Conservation (phyloP, 92 coral and sea anemone genomes). For the Parazoanthus darwini region DNA sequence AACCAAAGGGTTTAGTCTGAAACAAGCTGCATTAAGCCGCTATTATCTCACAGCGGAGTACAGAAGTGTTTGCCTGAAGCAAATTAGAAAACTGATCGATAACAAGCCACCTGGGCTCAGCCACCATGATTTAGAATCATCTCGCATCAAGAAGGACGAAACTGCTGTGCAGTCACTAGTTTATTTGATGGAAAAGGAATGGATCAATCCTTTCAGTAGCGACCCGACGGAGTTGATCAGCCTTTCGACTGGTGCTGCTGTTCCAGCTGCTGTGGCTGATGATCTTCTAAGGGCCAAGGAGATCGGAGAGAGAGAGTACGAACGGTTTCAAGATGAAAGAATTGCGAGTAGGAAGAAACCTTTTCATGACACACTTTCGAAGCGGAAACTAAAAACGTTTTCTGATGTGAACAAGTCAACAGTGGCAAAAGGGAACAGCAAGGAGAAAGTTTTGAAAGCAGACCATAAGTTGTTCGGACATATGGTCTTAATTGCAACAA, state of each 20-base stretch:
- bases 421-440: slow-evolving; percentile 51
- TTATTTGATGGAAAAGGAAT: slow-evolving; percentile 50
- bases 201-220: slow-evolving; percentile 54
- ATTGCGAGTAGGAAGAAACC: slow-evolving; percentile 45
- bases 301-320: slow-evolving; percentile 48
- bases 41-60: slow-evolving; percentile 47
- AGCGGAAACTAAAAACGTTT: slow-evolving; percentile 13
- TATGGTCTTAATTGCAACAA: slow-evolving; percentile 60
- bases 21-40: slow-evolving; percentile 41
- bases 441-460: slow-evolving; percentile 61
- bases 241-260: slow-evolving; percentile 54
- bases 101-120: slow-evolving; percentile 36
- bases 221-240: slow-evolving; percentile 39
- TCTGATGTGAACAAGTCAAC: too few relatives aligned
- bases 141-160: slow-evolving; percentile 52
- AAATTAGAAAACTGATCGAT: slow-evolving; percentile 48
- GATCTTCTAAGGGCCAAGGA: slow-evolving; percentile 41
- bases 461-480: slow-evolving; percentile 65
- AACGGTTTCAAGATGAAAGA: slow-evolving; percentile 37
- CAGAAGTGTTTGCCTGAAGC: slow-evolving; percentile 50
- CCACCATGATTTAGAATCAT: slow-evolving; percentile 48
- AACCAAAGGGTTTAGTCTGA: slow-evolving; percentile 54
- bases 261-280: slow-evolving; percentile 46
- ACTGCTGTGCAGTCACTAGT: slow-evolving; percentile 42
- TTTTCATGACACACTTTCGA: slow-evolving; percentile 59